phyloP scores from a whole-genome alignment of 53 echinoderm and acorn worm genomes.

The Glandiceps talaboti region DNA sequence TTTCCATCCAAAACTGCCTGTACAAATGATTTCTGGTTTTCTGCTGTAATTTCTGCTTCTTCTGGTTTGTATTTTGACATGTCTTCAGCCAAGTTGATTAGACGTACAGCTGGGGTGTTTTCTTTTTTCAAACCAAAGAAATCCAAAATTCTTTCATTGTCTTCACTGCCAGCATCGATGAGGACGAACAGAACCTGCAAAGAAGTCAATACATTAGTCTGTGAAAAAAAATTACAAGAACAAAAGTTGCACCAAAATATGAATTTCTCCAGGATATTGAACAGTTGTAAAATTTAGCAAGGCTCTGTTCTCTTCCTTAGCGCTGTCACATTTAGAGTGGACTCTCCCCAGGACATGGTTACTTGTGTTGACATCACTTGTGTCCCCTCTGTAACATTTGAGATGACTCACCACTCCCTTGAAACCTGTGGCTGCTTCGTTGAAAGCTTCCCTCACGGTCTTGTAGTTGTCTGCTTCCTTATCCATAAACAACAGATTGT shows the following conservation, averaged over 20 bases:
- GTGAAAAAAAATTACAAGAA: not conserved
- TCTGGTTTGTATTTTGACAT: constrained; percentile 96
- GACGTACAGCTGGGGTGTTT: constrained; percentile 66
- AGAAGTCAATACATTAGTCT: not conserved
- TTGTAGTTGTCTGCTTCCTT: constrained; percentile 47
- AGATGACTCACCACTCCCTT: constrained; percentile 89
- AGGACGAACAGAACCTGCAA: constrained; percentile 59
- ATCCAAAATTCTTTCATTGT: constrained; percentile 69
- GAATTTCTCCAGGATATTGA: too few species aligned
- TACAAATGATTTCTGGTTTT: constrained; percentile 49
- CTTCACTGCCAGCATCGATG: constrained; percentile 57
- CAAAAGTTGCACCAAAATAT: too few species aligned
- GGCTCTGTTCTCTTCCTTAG: too few species aligned
- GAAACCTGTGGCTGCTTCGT: constrained; percentile 42
- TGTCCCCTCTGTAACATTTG: too few species aligned
- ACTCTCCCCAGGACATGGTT: too few species aligned
- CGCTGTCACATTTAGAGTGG: too few species aligned
- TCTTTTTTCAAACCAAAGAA: constrained; percentile 82
- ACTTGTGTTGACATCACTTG: too few species aligned
- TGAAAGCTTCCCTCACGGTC: constrained; percentile 39
- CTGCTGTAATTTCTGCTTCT: constrained; percentile 44
- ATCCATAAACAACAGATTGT: constrained; percentile 84
- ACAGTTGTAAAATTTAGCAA: too few species aligned
- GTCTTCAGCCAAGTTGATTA: constrained; percentile 86
- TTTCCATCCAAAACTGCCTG: constrained; percentile 47